Evolutionary conservation across 2,888 invertebrate genomes (phyloP).

Genomic region (Phyto melanocephala): DNA sequence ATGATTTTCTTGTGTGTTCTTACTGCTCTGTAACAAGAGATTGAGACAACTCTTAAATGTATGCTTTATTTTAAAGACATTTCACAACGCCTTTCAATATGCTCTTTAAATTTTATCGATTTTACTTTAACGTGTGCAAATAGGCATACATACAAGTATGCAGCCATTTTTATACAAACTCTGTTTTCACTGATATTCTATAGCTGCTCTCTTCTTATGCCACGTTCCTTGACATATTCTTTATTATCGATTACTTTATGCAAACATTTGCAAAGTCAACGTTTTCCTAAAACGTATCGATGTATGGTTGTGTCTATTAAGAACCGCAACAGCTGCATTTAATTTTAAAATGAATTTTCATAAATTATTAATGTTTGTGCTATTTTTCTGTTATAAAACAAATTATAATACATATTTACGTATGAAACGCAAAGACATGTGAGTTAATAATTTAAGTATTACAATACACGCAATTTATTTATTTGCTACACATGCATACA

Average conservation of each 20-base stretch:
- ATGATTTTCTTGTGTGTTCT: no score
- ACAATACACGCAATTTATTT: no score
- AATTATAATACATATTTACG: no score
- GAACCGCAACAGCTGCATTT: constrained; percentile 46
- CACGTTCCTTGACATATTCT: not conserved
- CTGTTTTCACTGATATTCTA: constrained; percentile 3
- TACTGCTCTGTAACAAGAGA: no score
- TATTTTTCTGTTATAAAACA: not conserved
- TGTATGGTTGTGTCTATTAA: not conserved
- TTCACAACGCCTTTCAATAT: not conserved
- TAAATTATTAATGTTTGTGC: constrained; percentile 29
- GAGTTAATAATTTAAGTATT: no score
- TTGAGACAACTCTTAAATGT: not conserved
- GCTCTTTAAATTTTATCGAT: not conserved
- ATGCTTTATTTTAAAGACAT: not conserved
- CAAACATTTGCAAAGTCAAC: constrained; percentile 6
- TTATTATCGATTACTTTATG: not conserved
- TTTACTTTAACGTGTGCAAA: no score
- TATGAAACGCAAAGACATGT: no score
- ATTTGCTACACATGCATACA: no score
- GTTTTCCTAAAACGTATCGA: not conserved
- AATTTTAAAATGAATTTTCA: constrained; percentile 33
- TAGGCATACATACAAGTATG: no score
- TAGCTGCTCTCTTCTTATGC: not conserved
- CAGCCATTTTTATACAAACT: not conserved